Conservation (phyloP, 2,888 invertebrate genomes). For the Sthenelais limicola region DNA sequence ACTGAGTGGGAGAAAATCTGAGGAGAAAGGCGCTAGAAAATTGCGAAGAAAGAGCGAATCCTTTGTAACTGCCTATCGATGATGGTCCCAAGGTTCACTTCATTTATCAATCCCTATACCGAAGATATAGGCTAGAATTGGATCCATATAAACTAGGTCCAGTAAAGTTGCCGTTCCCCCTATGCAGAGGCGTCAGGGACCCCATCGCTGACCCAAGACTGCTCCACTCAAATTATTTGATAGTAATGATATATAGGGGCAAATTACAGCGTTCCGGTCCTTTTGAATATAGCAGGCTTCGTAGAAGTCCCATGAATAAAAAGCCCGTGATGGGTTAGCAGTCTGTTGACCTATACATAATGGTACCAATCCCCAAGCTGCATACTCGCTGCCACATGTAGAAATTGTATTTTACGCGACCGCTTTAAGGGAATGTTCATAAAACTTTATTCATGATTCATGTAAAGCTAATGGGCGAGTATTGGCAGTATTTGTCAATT, state of each 20-base stretch:
- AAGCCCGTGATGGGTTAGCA: conserved; percentile 18
- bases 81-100: conserved; percentile 23
- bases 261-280: conserved; percentile 33
- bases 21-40: too few relatives aligned
- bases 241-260: conserved; percentile 43
- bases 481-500: conserved; percentile 42
- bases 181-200: too few relatives aligned
- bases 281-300: conserved; percentile 38
- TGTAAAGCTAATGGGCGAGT: conserved; percentile 39
- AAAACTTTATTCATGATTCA: conserved; percentile 43
- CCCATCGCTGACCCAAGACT: conserved; percentile 25
- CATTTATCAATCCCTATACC: conserved; percentile 26
- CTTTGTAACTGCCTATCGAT: conserved; percentile 27
- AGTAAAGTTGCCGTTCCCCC: too few relatives aligned
- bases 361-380: conserved; percentile 26
- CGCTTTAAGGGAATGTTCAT: conserved; percentile 32
- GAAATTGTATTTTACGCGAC: neutral
- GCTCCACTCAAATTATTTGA: conserved; percentile 35
- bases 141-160: too few relatives aligned
- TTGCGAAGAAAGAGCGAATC: too few relatives aligned
- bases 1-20: too few relatives aligned
- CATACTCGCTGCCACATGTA: neutral
- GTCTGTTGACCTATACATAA: conserved; percentile 16
- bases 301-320: conserved; percentile 25
- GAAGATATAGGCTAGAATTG: conserved; percentile 6